Base-by-base conservation (phyloP, 2,797 vertebrate species). In the Sebastes hubbsi region DNA sequence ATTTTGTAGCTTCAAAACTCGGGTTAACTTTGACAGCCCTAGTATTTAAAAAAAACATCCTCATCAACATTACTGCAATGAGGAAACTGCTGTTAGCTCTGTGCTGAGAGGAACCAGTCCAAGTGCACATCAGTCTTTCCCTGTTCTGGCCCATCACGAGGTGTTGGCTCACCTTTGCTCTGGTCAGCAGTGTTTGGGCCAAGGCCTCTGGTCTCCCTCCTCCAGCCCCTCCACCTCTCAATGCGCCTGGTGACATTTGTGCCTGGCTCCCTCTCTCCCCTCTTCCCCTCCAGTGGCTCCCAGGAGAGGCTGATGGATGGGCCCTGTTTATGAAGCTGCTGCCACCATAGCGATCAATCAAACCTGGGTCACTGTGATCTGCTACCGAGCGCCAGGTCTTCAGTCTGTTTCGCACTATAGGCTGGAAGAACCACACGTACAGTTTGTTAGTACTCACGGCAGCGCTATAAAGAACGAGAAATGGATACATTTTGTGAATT, bases 301-400 rank as follows among this genome's bases (percentile, higher is more conserved):
- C 92, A 75, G 83, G 89, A 94, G 94, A 94, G 89, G 81, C 91
- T 96, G 95, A 96, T 96, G 94, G 95, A 96, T 96, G 90, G 87
- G 86, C 72, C 77, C 89, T 83, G 90, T 94, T 96, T 95, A 96
- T 95, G 95, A 94, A 95, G 95, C 95, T 82, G 91, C 94, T 93
- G 94, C 93, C 93, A 93, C 91, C 89, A 85, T 85, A 87, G 89
- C 91, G 94, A 96, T 96, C 95, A 93, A 95, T 96, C 95, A 96
- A 84, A 89, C 62, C 81, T 22, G 36, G 89, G 90, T 89, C 84
- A 89, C 87, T 84, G 82, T 83, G 89, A 94, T 90, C 82, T 85
- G 89, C 89, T 84, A 84, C 70, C 66, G 85, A 82, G 73, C 75
- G 32, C 83, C 66, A 72, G 83, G 64, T 85, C 79, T 75, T 79